A percentile compares a stretch with the other conserved stretches of the same genome.
These are phyloP conservation scores for Phalacrocorax pelagicus DNA, from an alignment of 2,113 vertebrate genomes.

Conservation along the genomic window DNA sequence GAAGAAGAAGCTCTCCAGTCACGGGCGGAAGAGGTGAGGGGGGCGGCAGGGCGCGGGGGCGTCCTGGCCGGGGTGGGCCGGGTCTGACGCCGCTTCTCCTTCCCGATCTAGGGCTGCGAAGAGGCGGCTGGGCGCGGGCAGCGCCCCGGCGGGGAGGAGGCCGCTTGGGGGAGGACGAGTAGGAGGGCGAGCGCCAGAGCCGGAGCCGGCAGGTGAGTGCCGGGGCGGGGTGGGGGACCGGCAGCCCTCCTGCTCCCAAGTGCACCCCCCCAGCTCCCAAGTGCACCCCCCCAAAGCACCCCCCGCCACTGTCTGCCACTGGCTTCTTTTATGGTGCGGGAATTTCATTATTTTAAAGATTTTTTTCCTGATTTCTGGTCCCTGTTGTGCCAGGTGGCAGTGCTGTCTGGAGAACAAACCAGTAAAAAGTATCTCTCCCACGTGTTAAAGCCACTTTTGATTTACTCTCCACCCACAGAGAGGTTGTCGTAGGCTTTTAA, in stretches of 20 bases:
- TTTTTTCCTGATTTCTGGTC: accelerated
- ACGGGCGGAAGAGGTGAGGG: too few relatives aligned
- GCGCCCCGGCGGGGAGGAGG: not conserved
- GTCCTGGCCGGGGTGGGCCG: too few relatives aligned
- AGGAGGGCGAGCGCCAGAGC: not conserved
- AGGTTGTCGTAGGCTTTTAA: not conserved
- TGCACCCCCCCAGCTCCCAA: too few relatives aligned
- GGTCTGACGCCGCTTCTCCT: too few relatives aligned
- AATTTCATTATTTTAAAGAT: accelerated
- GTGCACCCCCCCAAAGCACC: not conserved
- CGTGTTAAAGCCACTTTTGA: accelerated
- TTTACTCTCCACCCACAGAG: accelerated
- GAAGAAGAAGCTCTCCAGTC: too few relatives aligned
- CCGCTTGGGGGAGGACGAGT: not conserved
- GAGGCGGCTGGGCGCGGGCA: constrained; percentile 46
- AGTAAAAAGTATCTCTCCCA: accelerated
- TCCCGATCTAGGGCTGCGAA: constrained; percentile 68
- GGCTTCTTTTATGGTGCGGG: accelerated
- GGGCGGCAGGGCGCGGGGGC: too few relatives aligned
- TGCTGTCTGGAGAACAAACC: not conserved
- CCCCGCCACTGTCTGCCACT: too few relatives aligned
- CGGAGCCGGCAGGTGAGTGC: not conserved
- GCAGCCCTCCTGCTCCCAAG: too few relatives aligned
- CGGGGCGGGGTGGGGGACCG: accelerated
- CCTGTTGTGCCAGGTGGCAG: accelerated